A percentile compares a stretch with the other conserved stretches of the same genome.
Conservation (phyloP, 2,797 vertebrate species). For the Nannoperca obscura region DNA sequence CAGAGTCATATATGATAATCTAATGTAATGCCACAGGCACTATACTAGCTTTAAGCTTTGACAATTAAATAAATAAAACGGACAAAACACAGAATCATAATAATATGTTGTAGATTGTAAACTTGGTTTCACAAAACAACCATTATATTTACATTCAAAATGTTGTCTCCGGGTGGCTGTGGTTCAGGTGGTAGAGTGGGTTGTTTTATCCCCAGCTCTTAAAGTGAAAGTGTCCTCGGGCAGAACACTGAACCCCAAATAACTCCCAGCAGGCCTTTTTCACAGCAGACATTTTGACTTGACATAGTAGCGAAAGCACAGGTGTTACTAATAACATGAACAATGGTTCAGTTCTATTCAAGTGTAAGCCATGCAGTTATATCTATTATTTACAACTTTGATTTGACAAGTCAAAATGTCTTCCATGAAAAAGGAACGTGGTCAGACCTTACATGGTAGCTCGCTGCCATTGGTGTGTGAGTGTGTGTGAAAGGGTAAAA, state of each 20-base stretch:
- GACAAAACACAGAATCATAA: neutral
- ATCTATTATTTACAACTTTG: too few species aligned
- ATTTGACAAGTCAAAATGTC: too few species aligned
- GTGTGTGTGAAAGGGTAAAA: neutral
- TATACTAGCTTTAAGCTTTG: neutral
- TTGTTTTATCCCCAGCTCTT: neutral
- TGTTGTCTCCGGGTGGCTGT: too few species aligned
- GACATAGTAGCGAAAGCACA: too few species aligned
- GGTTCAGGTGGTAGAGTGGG: neutral
- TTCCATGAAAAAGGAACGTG: too few species aligned
- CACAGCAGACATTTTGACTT: too few species aligned
- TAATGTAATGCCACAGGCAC: slow-evolving; percentile 16
- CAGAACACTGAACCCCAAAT: neutral
- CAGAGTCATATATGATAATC: slow-evolving; percentile 8
- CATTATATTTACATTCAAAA: neutral
- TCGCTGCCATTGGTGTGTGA: neutral
- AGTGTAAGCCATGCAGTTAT: too few species aligned
- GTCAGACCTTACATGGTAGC: neutral
- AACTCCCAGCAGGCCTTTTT: neutral
- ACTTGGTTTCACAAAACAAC: neutral
- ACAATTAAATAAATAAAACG: neutral
- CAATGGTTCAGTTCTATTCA: too few species aligned
- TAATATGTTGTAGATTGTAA: neutral
- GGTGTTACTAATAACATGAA: too few species aligned
- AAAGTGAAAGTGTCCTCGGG: neutral